Conservation (phyloP, 2,113 vertebrate genomes). For the Scalopus aquaticus region DNA sequence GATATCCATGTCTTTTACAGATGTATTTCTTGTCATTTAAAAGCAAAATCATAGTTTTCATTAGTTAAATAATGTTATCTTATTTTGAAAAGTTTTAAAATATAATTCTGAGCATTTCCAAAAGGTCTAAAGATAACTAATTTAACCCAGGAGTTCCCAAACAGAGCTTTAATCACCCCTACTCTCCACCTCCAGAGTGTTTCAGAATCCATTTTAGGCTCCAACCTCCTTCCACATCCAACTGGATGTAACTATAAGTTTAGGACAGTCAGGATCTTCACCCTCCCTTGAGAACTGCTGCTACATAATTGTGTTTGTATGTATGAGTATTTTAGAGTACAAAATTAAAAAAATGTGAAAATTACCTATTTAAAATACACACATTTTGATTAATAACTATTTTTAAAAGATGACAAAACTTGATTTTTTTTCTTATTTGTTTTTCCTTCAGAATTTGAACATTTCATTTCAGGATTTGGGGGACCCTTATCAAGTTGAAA, state of each 20-base stretch:
- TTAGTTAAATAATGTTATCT: neutral
- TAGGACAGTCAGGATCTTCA: neutral
- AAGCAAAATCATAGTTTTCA: conserved; percentile 3
- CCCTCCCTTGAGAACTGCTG: neutral
- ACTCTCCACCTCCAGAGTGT: neutral
- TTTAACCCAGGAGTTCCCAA: neutral
- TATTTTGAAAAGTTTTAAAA: neutral
- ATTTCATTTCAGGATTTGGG: conserved; percentile 96
- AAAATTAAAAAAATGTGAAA: neutral
- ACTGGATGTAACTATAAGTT: neutral
- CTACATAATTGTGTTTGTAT: neutral
- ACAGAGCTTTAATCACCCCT: neutral
- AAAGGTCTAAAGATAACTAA: neutral
- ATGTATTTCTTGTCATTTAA: neutral
- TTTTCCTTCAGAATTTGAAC: conserved; percentile 90
- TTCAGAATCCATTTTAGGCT: neutral
- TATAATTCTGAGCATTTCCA: conserved; percentile 20
- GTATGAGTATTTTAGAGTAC: neutral
- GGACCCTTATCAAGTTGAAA: conserved; percentile 91
- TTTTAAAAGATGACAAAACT: neutral
- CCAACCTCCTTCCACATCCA: neutral
- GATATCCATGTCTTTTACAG: neutral
- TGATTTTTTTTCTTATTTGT: conserved; percentile 50
- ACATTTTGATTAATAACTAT: neutral
- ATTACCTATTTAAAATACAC: neutral